Conservation (phyloP, 2,888 invertebrate species). For the Dicranocentrus wangi region DNA sequence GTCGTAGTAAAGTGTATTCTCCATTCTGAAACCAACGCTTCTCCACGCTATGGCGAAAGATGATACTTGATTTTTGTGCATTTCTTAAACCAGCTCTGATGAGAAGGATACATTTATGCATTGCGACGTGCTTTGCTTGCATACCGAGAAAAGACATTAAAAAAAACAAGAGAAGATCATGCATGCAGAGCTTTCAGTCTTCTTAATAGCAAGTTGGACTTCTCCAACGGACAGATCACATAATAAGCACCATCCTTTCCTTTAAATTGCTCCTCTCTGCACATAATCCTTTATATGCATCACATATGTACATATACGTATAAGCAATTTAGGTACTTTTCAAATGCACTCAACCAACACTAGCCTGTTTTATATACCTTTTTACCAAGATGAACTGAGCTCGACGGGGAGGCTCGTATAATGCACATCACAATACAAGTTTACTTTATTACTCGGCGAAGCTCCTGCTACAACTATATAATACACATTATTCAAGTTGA, state of each 20-base stretch:
- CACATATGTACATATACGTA: not conserved
- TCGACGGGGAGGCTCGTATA: conserved; percentile 28
- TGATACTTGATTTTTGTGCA: not conserved
- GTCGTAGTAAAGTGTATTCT: not conserved
- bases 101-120: not conserved
- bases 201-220: not conserved
- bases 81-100: not conserved
- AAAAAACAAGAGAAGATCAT: conserved; percentile 14
- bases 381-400: conserved; percentile 26
- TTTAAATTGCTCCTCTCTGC: too few species aligned
- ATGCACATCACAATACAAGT: conserved; percentile 2
- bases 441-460: too few species aligned
- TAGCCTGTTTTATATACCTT: not conserved
- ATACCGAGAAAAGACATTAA: conserved; percentile 35
- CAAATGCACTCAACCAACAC: not conserved
- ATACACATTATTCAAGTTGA: too few species aligned
- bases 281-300: too few species aligned
- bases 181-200: not conserved
- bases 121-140: not conserved
- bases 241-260: not conserved
- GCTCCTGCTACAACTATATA: too few species aligned
- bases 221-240: conserved; percentile 12
- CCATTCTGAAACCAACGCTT: not conserved
- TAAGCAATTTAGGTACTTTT: not conserved
- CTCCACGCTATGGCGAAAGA: not conserved